Conservation (phyloP, 2,888 invertebrate species). For the Xestia rhomboidea region DNA sequence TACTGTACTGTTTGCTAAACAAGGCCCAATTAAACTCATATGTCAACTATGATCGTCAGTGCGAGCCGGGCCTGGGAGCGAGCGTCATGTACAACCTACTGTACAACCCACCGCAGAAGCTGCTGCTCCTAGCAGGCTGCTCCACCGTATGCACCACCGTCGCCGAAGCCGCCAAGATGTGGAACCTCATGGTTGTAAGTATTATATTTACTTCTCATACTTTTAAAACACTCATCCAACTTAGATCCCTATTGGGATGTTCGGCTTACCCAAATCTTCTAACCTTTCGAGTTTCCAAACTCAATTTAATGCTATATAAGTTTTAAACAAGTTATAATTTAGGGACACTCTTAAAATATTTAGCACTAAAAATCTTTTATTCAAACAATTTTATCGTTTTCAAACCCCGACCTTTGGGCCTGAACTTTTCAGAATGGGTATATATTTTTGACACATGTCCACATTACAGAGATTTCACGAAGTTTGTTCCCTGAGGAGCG, state of each 20-base stretch:
- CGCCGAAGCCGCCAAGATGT: constrained; percentile 99
- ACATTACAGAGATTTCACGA: constrained; percentile 47
- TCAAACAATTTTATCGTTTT: constrained; percentile 50
- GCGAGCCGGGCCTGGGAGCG: constrained; percentile 99
- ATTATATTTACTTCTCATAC: constrained; percentile 44
- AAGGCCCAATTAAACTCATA: constrained; percentile 45
- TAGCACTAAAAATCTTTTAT: constrained; percentile 57
- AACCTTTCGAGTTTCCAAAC: constrained; percentile 45
- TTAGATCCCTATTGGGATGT: constrained; percentile 27
- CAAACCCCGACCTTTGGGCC: constrained; percentile 34
- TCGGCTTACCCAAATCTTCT: constrained; percentile 26
- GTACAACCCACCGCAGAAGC: constrained; percentile 98
- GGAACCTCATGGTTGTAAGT: constrained; percentile 99
- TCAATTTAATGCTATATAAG: constrained; percentile 54
- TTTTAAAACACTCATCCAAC: constrained; percentile 25
- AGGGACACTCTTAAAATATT: constrained; percentile 50
- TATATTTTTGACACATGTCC: constrained; percentile 58
- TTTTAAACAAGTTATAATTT: constrained; percentile 53
- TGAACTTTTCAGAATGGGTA: constrained; percentile 47
- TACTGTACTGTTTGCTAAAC: constrained; percentile 48
- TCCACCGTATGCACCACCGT: constrained; percentile 99
- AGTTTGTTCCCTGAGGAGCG: constrained; percentile 44
- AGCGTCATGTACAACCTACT: constrained; percentile 99
- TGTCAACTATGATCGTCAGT: constrained; percentile 91
- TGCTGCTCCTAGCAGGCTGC: constrained; percentile 98